Percentiles rank a stretch among this genome's conserved stretches.
Conservation (phyloP, 2,888 invertebrate species). For the Oxytorus armatus region DNA sequence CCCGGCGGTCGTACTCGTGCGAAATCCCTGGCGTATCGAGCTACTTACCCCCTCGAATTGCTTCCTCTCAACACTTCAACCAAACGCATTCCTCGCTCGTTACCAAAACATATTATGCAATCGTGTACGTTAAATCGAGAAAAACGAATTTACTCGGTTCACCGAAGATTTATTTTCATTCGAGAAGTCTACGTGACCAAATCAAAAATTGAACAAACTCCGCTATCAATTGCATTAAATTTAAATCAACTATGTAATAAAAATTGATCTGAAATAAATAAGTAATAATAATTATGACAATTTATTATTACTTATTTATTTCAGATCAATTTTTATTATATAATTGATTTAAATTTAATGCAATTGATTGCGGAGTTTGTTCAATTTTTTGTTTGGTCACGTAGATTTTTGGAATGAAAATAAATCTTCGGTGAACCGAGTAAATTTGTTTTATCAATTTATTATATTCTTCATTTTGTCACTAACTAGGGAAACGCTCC, state of each 20-base stretch:
- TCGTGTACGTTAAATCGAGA: background rate
- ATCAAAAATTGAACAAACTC: background rate
- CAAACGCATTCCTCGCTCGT: slow-evolving; percentile 54
- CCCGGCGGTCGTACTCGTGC: slow-evolving; percentile 62
- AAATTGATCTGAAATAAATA: no score
- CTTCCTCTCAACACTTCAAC: slow-evolving; percentile 50
- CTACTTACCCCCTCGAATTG: slow-evolving; percentile 67
- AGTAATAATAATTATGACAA: background rate
- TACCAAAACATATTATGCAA: slow-evolving; percentile 44
- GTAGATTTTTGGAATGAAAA: background rate
- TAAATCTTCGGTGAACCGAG: no score
- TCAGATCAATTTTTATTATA: no score
- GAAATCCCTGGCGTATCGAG: slow-evolving; percentile 64
- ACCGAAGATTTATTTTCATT: background rate
- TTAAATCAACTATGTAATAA: no score
- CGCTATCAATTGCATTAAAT: background rate
- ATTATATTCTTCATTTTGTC: no score
- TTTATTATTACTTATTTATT: no score
- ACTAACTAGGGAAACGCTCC: no score
- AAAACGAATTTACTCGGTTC: background rate
- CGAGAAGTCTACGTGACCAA: background rate
- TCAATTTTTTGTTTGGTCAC: background rate
- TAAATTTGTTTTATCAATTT: slow-evolving; percentile 2
- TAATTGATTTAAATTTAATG: no score
- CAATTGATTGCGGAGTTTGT: background rate